These are phyloP conservation scores for Micoletzkya japonica DNA, from an alignment of 2,888 invertebrate genomes.

Conservation along the genomic window DNA sequence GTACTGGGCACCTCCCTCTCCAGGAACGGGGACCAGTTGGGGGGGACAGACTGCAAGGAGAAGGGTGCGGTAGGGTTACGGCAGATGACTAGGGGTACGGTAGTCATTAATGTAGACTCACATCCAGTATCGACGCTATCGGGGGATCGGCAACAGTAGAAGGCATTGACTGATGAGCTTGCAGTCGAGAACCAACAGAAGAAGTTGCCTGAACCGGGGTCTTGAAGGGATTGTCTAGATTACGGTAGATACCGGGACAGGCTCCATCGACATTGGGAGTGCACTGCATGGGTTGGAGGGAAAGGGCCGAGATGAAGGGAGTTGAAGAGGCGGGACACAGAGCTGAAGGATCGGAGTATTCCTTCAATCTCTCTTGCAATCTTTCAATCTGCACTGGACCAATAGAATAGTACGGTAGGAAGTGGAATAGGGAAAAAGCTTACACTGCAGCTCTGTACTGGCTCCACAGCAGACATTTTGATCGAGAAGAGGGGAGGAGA, in stretches of 20 bases:
- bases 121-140: constrained; percentile 62
- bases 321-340: constrained; percentile 61
- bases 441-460: constrained; percentile 56
- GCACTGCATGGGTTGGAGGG: constrained; percentile 63
- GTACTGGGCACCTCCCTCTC: constrained; percentile 60
- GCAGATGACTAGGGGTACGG: constrained; percentile 4
- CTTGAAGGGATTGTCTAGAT: background rate
- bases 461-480: constrained; percentile 64
- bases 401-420: background rate
- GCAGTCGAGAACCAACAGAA: constrained; percentile 64
- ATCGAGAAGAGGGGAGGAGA: constrained; percentile 56
- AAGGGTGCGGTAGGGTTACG: background rate
- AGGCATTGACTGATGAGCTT: constrained; percentile 58
- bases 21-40: constrained; percentile 62
- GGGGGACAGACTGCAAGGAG: constrained; percentile 58
- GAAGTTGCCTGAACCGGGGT: constrained; percentile 50
- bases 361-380: background rate
- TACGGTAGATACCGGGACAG: constrained; percentile 44
- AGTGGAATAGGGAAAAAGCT: constrained; percentile 1
- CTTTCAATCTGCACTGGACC: background rate
- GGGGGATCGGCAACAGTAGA: constrained; percentile 63
- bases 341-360: constrained; percentile 40
- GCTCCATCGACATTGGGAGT: constrained; percentile 63
- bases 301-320: constrained; percentile 62
- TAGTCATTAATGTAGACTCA: constrained; percentile 32